Conservation (phyloP, 2,797 vertebrate genomes). For the Danio albolineatus region DNA sequence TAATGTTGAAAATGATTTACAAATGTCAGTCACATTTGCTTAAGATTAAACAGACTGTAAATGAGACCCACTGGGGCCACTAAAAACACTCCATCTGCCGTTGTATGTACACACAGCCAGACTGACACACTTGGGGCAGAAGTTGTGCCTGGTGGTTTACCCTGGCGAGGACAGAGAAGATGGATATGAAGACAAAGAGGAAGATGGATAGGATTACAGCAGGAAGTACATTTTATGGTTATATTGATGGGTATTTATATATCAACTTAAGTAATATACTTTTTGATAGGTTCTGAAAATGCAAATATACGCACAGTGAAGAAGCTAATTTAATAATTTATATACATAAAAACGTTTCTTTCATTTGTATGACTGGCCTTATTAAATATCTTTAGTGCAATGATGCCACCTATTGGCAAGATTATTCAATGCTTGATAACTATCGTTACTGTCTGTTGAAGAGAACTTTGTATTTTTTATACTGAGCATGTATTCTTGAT, state of each 20-base stretch:
- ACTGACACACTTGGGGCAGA: slow-evolving; percentile 80
- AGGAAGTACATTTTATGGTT: background rate
- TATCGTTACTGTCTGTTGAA: background rate
- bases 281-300: slow-evolving; percentile 19
- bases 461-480: background rate
- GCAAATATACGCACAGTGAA: background rate
- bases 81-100: background rate
- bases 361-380: slow-evolving; percentile 38
- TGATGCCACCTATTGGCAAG: slow-evolving; percentile 33
- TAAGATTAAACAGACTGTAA: background rate
- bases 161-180: slow-evolving; percentile 62
- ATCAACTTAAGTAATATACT: background rate
- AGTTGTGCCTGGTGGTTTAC: slow-evolving; percentile 83
- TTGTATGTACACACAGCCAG: slow-evolving; percentile 66
- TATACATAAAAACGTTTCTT: background rate
- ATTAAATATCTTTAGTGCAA: slow-evolving; percentile 34
- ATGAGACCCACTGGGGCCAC: background rate
- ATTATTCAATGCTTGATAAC: slow-evolving; percentile 37
- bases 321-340: background rate
- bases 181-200: slow-evolving; percentile 23
- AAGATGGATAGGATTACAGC: slow-evolving; percentile 25
- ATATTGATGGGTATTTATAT: background rate
- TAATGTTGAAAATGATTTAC: background rate
- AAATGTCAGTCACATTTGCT: slow-evolving; percentile 2
- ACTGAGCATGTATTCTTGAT: background rate